These are phyloP conservation scores for Luperina nickerlii DNA, from an alignment of 2,888 invertebrate species.

Conservation along the genomic window DNA sequence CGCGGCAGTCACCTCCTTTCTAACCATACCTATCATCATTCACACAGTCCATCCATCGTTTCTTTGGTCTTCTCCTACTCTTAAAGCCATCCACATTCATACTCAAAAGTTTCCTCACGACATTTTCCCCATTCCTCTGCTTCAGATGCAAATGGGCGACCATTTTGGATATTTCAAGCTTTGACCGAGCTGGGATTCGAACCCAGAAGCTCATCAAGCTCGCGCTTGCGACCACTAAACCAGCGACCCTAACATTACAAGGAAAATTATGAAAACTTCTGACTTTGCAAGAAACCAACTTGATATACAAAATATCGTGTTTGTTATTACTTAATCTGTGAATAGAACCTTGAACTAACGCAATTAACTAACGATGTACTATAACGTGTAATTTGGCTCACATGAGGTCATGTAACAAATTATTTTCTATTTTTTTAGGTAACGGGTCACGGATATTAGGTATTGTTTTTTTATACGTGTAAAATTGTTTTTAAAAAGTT, in stretches of 20 bases:
- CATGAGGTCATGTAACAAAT: conserved; percentile 54
- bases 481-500: neutral
- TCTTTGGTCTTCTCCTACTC: too few relatives aligned
- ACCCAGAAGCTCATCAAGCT: too few relatives aligned
- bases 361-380: conserved; percentile 59
- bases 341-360: conserved; percentile 62
- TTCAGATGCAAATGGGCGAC: neutral
- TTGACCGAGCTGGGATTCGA: neutral
- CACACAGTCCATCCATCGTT: too few relatives aligned
- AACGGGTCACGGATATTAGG: conserved; percentile 44
- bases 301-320: conserved; percentile 28
- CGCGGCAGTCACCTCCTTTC: too few relatives aligned
- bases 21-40: too few relatives aligned
- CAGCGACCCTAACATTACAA: neutral
- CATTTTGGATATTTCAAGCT: neutral
- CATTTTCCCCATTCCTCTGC: too few relatives aligned
- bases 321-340: conserved; percentile 48
- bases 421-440: conserved; percentile 38
- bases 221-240: too few relatives aligned
- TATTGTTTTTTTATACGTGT: neutral
- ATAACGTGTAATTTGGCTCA: conserved; percentile 52
- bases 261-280: neutral
- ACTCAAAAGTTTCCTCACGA: too few relatives aligned
- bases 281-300: conserved; percentile 2
- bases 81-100: too few relatives aligned